Base-by-base conservation (phyloP, 2,888 invertebrate species). In the Frankliniella fusca region DNA sequence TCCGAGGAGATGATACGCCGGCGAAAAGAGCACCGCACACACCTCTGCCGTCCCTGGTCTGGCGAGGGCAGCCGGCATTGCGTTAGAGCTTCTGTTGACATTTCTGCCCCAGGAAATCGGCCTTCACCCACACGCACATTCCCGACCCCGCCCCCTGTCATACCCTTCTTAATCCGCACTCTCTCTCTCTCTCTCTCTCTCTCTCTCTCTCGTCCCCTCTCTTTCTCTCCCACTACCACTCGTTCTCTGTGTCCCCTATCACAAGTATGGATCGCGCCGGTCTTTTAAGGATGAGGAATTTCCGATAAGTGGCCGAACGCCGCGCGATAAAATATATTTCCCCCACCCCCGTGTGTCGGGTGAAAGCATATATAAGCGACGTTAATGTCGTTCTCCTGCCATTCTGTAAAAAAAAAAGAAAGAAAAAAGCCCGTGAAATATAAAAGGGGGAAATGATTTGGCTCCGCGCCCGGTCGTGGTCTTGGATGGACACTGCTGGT, bases 21-120 rank as follows among this genome's bases (percentile, higher is more conserved):
- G 61, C 15, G 61, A 61, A 18, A 61, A n/a, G n/a, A 61, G 61
- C 54, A 54, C 18, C 38, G 38, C 38, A 38, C 54, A 54, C 61
- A 0, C 61, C 61, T 15, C 61, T 18, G 18, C 61, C 61, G 61
- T 18, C 61, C 61, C 61, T 18, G 61, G 54, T 5, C 61, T 61
- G 15, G 15, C 15, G 61, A 18, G 20, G 61, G 61, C 15, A 10
- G 61, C 11, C 61, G 61, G 15, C 61, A n/a, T 61, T 20, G 15
- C 54, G 54, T 54, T 15, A 61, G 20, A 27, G 70, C 70, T 76
- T 27, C 70, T 76, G 70, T 76, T 76, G 70, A 76, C 70, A 76
- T 76, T 76, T 76, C 70, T 76, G 23, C 27, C 70, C 12, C 11
- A 76, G 70, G 70, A 76, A 76, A 76, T 76, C 70, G 27, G 70